Conservation (phyloP, 1,140 invertebrate genomes). For the Orchestia grillus region DNA sequence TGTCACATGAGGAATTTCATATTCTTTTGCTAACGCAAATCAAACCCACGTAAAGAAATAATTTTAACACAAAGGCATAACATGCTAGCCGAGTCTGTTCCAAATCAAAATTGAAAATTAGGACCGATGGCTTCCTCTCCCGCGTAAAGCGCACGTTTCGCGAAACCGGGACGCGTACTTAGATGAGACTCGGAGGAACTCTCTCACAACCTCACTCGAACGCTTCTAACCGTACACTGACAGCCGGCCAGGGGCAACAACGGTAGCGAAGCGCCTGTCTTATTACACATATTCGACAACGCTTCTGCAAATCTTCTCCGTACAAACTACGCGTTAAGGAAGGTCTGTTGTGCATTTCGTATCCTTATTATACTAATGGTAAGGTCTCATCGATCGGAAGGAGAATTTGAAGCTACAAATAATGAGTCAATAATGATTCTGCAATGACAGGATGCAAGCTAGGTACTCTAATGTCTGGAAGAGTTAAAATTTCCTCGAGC, state of each 20-base stretch:
- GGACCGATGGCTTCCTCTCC: background rate
- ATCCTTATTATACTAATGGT: background rate
- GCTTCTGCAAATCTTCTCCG: background rate
- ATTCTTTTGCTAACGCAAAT: background rate
- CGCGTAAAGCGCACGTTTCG: conserved; percentile 1
- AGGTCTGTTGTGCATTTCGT: background rate
- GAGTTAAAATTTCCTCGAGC: conserved; percentile 53
- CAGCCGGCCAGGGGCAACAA: background rate
- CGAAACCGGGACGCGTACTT: conserved; percentile 12
- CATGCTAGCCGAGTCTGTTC: background rate
- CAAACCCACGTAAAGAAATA: background rate
- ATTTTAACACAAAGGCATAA: background rate
- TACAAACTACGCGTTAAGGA: background rate
- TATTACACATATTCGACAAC: background rate
- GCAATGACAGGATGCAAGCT: conserved; percentile 46
- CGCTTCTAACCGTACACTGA: background rate
- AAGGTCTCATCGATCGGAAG: background rate
- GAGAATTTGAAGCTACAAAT: background rate
- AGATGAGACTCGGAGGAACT: background rate
- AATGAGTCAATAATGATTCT: conserved; percentile 39
- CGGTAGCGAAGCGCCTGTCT: conserved; percentile 1
- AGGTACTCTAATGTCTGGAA: conserved; percentile 49
- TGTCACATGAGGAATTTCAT: background rate
- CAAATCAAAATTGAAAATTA: background rate
- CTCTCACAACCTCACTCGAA: background rate